Evolutionary conservation across 2,113 vertebrate genomes (phyloP), one percentile per base, ranked within the genome.

Genomic region (Etheostoma spectabile): DNA sequence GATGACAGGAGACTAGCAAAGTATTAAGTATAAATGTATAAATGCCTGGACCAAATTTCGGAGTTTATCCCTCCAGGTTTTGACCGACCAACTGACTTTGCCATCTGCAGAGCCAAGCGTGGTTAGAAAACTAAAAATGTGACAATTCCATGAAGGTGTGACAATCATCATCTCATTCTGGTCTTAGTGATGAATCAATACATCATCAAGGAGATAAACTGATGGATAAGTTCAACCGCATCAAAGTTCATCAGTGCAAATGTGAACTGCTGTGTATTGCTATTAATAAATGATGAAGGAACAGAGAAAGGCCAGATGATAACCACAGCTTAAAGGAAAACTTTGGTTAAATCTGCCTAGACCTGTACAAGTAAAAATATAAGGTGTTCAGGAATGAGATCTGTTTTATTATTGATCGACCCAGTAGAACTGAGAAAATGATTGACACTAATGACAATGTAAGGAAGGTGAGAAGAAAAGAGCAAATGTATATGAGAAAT

Each of bases 211-310:
- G 38, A 46, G 55, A 56, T 19, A 65, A 56, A 57, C 62, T 3
- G 6, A 55, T 45, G 16, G 33, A 64, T 21, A 11, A 64, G n/a
- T 45, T 22, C 24, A 7, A 15, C 12, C 49, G 55, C 33, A 45
- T 65, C 64, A 64, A 74, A 18, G 22, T 72, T 60, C 49, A 45
- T 45, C 12, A 27, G 33, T 11, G 33, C 15, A 55, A 22, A 64
- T 16, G 49, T 21, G 33, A 55, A 66, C 52, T 22, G 63, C 60
- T 67, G 14, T 59, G 24, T 49, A 48, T 16, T 57, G 5, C 46
- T 46, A 22, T 22, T 77, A 62, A 66, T 66, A 16, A 33, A 57
- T 57, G 24, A 45, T 64, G 15, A 46, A 65, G n/a, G 18, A 45
- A 64, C 49, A 45, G 12, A 21, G 51, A 5, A 30, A 65, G 16